Evolutionary conservation across 2,797 vertebrate genomes (phyloP), one percentile per base, ranked within the genome.

Genomic region (Paedocypris micromegethes): DNA sequence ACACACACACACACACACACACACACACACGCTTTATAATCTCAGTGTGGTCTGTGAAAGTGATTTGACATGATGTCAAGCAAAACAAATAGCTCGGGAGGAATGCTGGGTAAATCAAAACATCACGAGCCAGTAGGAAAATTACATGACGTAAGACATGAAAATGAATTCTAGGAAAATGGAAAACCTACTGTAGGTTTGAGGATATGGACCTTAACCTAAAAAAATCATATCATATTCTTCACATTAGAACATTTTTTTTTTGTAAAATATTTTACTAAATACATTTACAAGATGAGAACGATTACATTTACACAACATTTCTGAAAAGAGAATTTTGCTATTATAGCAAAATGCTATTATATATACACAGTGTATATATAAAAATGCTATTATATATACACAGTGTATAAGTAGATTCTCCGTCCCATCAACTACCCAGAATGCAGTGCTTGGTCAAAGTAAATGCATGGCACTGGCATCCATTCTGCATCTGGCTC

Each of bases 41-140:
- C 23, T 23, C 23, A 23, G 23, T 23, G 23, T 23, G 23, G 23
- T 23, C 23, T 50, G 5, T 9, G 41, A 49, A 49, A 44, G 48
- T 9, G 9, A 62, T 70, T 70, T 70, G 40, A 44, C 52, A 44
- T 41, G 56, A 9, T 41, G 56, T 62, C 67, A 56, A 23, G 51
- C 58, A 43, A 62, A 62, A 49, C 58, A 70, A 70, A 62, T 69
- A 7, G 62, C 40, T 55, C 9, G 0, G 9, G 50, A 69, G 51
- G 9, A 41, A 70, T 43, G 52, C 51, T 50, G 4, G 52, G 66
- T 40, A 63, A 56, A 70, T 8, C 39, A 46, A 68, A 69, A 69
- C 66, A 68, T 61, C 66, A 69, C 40, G 9, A 53, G 44, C 7
- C n/a, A 43, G 45, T 63, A 56, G 45, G 68, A 63, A 70, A 62